phyloP scores from a whole-genome alignment of 2,888 invertebrate species.

The Caprella mutica region DNA sequence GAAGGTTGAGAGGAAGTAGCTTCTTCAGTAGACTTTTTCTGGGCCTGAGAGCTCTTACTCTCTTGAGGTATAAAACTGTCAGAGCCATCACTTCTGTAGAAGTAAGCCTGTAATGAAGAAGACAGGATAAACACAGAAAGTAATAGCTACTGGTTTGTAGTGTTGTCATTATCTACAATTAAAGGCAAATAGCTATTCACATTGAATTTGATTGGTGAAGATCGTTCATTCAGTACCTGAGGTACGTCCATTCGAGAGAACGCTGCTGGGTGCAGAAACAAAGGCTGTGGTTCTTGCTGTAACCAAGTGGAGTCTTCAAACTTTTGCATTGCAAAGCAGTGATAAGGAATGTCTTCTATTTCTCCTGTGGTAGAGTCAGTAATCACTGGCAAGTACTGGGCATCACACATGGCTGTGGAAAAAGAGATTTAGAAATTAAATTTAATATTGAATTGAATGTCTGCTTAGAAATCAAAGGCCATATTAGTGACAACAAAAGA shows the following conservation, averaged over 20 bases:
- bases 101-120: slow-evolving; percentile 36
- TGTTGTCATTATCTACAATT: too few relatives aligned
- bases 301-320: slow-evolving; percentile 46
- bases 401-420: slow-evolving; percentile 68
- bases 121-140: not conserved
- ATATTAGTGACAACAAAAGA: too few relatives aligned
- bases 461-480: too few relatives aligned
- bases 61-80: too few relatives aligned
- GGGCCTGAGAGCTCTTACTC: too few relatives aligned
- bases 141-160: too few relatives aligned
- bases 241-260: slow-evolving; percentile 65
- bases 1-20: too few relatives aligned
- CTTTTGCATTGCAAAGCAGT: slow-evolving; percentile 33
- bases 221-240: too few relatives aligned
- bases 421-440: not conserved
- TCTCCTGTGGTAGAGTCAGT: not conserved
- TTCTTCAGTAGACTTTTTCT: too few relatives aligned
- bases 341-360: not conserved
- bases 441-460: too few relatives aligned
- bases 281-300: slow-evolving; percentile 46
- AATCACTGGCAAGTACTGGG: slow-evolving; percentile 73
- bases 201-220: too few relatives aligned
- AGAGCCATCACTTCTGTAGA: slow-evolving; percentile 37
- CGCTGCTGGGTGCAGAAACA: slow-evolving; percentile 61
- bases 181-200: too few relatives aligned